Conservation (phyloP, 2,888 invertebrate species). For the Nymphalis c-album region DNA sequence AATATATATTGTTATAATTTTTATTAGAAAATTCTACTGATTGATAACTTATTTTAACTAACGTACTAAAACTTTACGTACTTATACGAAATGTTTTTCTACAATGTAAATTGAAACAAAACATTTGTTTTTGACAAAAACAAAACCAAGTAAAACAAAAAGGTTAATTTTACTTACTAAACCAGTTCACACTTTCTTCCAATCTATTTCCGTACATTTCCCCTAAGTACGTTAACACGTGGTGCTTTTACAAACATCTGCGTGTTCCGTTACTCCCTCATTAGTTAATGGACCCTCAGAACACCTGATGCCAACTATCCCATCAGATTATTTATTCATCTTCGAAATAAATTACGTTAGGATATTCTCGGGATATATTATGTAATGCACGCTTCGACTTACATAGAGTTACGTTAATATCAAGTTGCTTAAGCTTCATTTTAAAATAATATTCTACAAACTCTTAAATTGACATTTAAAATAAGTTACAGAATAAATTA, state of each 20-base stretch:
- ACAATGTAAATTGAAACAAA: too few species aligned
- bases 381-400: neutral
- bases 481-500: too few species aligned
- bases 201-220: slow-evolving; percentile 16
- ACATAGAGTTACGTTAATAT: neutral
- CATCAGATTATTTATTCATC: slow-evolving; percentile 24
- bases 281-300: slow-evolving; percentile 34
- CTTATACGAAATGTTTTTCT: too few species aligned
- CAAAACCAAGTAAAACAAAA: too few species aligned
- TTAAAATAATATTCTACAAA: too few species aligned
- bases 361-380: neutral
- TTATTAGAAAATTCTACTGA: too few species aligned
- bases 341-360: slow-evolving; percentile 14
- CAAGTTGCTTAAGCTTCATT: too few species aligned
- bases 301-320: slow-evolving; percentile 34
- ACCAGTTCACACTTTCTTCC: neutral
- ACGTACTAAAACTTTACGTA: too few species aligned
- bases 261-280: slow-evolving; percentile 28
- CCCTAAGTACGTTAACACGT: slow-evolving; percentile 23
- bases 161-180: neutral
- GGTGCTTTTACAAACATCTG: slow-evolving; percentile 18
- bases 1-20: too few species aligned
- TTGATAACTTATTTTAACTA: too few species aligned
- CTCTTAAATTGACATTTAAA: too few species aligned
- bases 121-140: too few species aligned